Conservation (phyloP, 64 coral and sea anemone species). For the Platygyra sinensis region DNA sequence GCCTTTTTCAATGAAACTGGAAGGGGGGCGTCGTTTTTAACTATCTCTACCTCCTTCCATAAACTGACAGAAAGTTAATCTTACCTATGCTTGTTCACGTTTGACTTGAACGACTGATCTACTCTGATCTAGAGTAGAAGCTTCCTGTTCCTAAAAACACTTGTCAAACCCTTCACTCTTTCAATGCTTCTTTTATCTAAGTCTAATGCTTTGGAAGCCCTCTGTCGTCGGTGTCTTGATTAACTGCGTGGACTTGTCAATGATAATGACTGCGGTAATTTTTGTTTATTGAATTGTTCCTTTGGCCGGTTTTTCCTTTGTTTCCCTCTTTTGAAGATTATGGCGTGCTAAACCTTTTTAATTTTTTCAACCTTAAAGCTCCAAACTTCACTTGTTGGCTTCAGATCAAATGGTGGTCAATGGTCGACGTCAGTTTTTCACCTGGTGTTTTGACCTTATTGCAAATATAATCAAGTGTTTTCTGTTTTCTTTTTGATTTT, state of each 20-base stretch:
- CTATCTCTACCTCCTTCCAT: neutral
- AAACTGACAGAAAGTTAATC: neutral
- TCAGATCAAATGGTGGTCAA: neutral
- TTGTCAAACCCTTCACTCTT: neutral
- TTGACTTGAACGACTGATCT: neutral
- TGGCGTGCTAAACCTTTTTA: neutral
- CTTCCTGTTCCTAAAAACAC: conserved; percentile 1
- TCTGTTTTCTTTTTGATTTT: neutral
- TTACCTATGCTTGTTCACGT: neutral
- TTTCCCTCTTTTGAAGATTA: neutral
- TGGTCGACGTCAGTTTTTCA: neutral
- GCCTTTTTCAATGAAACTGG: neutral
- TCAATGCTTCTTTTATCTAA: neutral
- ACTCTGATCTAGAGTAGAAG: neutral
- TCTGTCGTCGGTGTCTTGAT: neutral
- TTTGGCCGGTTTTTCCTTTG: neutral
- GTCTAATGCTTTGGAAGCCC: neutral
- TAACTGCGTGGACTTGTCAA: neutral
- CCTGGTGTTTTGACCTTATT: neutral
- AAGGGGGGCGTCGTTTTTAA: neutral
- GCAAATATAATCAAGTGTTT: neutral
- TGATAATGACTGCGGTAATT: conserved; percentile 32
- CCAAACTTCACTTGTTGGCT: neutral
- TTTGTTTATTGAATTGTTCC: conserved; percentile 1
- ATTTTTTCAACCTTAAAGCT: neutral